Evolutionary conservation across 2,113 vertebrate genomes (phyloP).

Genomic region (Parotia lawesii): DNA sequence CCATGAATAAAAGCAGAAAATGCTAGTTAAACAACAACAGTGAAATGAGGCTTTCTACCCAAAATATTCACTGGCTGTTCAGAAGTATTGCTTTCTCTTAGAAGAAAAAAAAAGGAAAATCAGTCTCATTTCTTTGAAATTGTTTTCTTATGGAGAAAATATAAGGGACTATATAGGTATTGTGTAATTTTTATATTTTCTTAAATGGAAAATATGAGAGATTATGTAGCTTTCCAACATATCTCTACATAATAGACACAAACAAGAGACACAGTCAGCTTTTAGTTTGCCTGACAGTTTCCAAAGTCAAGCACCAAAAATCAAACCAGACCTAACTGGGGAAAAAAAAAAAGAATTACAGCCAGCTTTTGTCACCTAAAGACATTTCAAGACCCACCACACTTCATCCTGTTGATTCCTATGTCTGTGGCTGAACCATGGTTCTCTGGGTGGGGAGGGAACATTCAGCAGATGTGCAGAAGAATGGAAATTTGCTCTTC

Average conservation of each 20-base stretch:
- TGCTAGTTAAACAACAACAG: background rate
- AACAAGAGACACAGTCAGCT: background rate
- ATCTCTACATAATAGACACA: background rate
- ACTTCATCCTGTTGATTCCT: background rate
- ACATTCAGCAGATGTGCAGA: background rate
- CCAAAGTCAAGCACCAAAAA: background rate
- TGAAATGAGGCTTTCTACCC: background rate
- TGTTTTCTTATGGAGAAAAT: background rate
- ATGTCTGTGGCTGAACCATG: background rate
- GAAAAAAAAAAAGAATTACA: background rate
- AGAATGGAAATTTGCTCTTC: conserved; percentile 16
- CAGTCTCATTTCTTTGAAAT: background rate
- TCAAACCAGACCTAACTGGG: background rate
- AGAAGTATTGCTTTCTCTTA: background rate
- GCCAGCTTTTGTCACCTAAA: background rate
- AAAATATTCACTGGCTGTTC: background rate
- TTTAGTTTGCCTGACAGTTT: background rate
- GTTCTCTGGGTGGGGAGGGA: background rate
- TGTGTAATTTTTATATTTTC: background rate
- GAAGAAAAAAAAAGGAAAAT: background rate
- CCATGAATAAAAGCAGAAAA: background rate
- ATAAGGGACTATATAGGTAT: background rate
- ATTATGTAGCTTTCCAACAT: background rate
- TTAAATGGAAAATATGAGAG: background rate
- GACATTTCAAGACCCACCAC: background rate